Evolutionary conservation across 2,797 vertebrate genomes (phyloP).

Genomic region (Pogoniulus pusillus): DNA sequence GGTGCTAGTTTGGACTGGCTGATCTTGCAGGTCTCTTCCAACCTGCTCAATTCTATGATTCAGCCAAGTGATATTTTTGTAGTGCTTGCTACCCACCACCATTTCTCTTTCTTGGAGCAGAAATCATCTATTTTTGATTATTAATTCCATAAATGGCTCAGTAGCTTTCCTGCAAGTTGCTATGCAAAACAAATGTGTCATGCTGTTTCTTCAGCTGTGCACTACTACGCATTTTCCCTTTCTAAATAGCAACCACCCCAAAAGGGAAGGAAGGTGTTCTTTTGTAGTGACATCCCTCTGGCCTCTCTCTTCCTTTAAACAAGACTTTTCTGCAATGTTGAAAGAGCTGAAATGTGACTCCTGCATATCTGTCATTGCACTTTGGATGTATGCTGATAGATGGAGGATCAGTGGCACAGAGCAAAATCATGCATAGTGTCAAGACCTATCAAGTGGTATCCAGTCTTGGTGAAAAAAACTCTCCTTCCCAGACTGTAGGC

Average conservation of each 20-base stretch:
- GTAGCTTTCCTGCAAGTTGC: conserved; percentile 10
- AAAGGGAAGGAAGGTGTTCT: conserved; percentile 41
- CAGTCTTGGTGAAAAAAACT: neutral
- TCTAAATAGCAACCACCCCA: conserved; percentile 32
- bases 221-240: neutral
- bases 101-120: conserved; percentile 19
- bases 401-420: neutral
- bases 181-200: conserved; percentile 16
- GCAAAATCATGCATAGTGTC: neutral
- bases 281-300: neutral
- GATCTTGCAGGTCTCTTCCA: no score
- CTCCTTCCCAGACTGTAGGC: neutral
- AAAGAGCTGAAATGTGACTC: neutral
- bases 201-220: conserved; percentile 50
- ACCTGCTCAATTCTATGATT: no score
- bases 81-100: neutral
- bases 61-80: neutral
- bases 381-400: neutral
- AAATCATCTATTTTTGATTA: neutral
- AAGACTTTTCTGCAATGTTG: neutral
- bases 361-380: neutral
- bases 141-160: neutral
- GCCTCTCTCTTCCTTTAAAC: neutral
- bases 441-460: neutral
- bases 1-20: no score